phyloP scores from a whole-genome alignment of 1,140 invertebrate species.

The Trachelipus rathkii region DNA sequence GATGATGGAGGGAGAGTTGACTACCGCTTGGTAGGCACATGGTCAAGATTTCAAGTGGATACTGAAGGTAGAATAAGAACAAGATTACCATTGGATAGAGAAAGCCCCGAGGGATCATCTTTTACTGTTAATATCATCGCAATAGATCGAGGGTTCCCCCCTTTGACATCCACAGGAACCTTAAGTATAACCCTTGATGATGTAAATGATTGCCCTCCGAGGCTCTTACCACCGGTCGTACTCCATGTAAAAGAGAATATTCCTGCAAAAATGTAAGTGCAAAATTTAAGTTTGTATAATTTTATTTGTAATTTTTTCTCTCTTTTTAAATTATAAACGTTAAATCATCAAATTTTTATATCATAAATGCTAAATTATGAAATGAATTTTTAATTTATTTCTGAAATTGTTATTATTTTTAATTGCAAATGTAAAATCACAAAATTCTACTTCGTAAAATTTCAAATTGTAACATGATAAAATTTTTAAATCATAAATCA shows the following conservation, averaged over 20 bases:
- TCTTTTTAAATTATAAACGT: too few relatives aligned
- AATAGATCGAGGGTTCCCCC: slow-evolving; percentile 34
- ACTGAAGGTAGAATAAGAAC: not conserved
- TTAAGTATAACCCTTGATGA: slow-evolving; percentile 34
- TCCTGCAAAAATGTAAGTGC: slow-evolving; percentile 18
- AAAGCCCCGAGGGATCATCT: not conserved
- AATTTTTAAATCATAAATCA: too few relatives aligned
- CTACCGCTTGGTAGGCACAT: not conserved
- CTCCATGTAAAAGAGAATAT: slow-evolving; percentile 35
- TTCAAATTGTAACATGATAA: too few relatives aligned
- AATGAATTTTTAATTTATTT: too few relatives aligned
- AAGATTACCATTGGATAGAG: not conserved
- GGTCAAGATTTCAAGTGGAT: not conserved
- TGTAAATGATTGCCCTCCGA: slow-evolving; percentile 39
- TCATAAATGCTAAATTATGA: too few relatives aligned
- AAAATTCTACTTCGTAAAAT: too few relatives aligned
- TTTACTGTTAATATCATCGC: slow-evolving; percentile 27
- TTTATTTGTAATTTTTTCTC: too few relatives aligned
- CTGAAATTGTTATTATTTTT: too few relatives aligned
- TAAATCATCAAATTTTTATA: too few relatives aligned
- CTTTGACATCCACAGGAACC: slow-evolving; percentile 34
- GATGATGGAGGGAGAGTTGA: not conserved
- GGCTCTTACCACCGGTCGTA: slow-evolving; percentile 28
- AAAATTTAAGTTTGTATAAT: too few relatives aligned
- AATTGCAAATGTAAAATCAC: too few relatives aligned